phyloP scores from a whole-genome alignment of 1,140 invertebrate species.

The Scaptodrosophila lebanonensis region DNA sequence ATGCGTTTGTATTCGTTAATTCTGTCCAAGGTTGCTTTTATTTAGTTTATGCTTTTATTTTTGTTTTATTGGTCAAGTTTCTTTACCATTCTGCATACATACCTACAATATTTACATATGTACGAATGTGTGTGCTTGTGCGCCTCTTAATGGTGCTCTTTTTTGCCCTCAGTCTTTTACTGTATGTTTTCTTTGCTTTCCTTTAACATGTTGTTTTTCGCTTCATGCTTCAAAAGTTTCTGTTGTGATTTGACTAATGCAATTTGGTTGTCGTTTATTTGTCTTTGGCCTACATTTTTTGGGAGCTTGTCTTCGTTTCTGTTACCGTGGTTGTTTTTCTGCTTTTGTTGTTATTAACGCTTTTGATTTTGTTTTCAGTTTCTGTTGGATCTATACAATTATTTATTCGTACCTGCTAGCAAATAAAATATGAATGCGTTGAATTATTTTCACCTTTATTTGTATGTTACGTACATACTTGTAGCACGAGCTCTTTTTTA shows the following conservation, averaged over 20 bases:
- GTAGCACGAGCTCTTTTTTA: too few species aligned
- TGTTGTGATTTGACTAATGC: constrained; percentile 63
- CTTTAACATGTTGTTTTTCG: constrained; percentile 13
- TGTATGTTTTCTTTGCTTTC: constrained; percentile 47
- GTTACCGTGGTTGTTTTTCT: constrained; percentile 17
- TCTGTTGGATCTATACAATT: constrained; percentile 7
- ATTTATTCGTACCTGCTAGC: too few species aligned
- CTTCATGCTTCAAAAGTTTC: constrained; percentile 62
- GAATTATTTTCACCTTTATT: too few species aligned
- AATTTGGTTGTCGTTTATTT: constrained; percentile 66
- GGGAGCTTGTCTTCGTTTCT: constrained; percentile 18
- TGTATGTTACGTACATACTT: too few species aligned
- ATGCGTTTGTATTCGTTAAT: constrained; percentile 49
- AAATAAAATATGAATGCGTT: too few species aligned
- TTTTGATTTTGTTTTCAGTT: constrained; percentile 24
- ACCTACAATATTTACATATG: constrained; percentile 40
- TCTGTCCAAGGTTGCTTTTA: constrained; percentile 69
- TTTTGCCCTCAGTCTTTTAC: constrained; percentile 13
- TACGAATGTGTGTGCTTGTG: constrained; percentile 50
- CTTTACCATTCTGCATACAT: too few species aligned
- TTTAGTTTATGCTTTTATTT: constrained; percentile 53
- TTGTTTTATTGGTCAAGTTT: constrained; percentile 22
- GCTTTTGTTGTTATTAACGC: constrained; percentile 1
- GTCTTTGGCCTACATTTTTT: constrained; percentile 60
- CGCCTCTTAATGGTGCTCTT: constrained; percentile 16